A percentile compares a stretch with the other conserved stretches of the same genome.
Conservation (phyloP, 2,113 vertebrate genomes). For the Lichenostomus cassidix region DNA sequence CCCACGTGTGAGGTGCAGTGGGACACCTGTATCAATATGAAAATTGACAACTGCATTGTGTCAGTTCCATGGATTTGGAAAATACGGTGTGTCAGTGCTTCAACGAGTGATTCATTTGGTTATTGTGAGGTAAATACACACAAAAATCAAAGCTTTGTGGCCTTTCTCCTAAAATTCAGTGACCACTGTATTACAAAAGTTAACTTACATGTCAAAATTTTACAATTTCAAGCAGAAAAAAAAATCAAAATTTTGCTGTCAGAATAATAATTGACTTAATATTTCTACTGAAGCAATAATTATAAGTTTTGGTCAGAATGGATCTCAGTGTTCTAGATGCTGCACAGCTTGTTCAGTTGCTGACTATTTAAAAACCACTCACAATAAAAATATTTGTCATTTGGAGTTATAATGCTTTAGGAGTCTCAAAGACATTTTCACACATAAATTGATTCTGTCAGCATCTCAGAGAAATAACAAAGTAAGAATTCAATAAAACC, state of each 20-base stretch:
- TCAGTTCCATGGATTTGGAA: neutral
- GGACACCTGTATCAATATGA: neutral
- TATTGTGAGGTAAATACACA: neutral
- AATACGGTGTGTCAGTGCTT: neutral
- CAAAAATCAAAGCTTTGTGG: neutral
- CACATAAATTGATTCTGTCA: conserved; percentile 35
- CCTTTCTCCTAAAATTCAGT: neutral
- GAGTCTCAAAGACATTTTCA: neutral
- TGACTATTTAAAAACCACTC: neutral
- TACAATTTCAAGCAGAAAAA: neutral
- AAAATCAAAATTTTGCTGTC: neutral
- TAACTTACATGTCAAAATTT: neutral
- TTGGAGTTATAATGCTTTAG: neutral
- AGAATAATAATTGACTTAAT: neutral
- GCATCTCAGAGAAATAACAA: neutral
- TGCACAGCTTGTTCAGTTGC: neutral
- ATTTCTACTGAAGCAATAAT: neutral
- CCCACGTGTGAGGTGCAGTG: neutral
- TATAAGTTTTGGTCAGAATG: neutral
- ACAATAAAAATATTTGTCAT: conserved; percentile 11
- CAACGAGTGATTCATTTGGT: neutral
- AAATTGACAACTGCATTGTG: neutral
- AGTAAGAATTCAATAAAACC: conserved; percentile 33
- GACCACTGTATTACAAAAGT: neutral
- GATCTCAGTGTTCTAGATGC: neutral